phyloP scores from a whole-genome alignment of 2,888 invertebrate species.

The Gymnocheta viridis region DNA sequence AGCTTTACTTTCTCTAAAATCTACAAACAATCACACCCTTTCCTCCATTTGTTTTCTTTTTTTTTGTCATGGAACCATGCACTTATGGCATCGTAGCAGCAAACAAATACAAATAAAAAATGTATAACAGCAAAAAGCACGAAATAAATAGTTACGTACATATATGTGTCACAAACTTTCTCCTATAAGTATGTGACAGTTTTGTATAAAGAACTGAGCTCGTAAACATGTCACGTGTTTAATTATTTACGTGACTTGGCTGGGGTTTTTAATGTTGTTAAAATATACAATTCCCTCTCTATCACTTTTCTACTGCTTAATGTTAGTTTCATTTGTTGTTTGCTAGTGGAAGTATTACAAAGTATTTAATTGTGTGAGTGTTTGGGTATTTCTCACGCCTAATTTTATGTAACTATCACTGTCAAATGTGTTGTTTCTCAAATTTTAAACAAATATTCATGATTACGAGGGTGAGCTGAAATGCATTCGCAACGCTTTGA shows the following conservation, averaged over 20 bases:
- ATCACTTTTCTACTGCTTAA: background rate
- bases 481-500: background rate
- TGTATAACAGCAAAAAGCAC: background rate
- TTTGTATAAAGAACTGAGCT: conserved; percentile 53
- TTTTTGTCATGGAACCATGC: background rate
- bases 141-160: background rate
- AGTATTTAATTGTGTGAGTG: background rate
- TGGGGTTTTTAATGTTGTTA: conserved; percentile 72
- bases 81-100: background rate
- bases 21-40: background rate
- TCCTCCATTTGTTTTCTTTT: background rate
- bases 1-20: conserved; percentile 38
- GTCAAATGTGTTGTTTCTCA: conserved; percentile 29
- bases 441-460: background rate
- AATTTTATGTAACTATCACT: conserved; percentile 65
- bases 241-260: conserved; percentile 83
- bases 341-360: conserved; percentile 3
- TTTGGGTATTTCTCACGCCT: conserved; percentile 57
- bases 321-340: conserved; percentile 23
- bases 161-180: conserved; percentile 37
- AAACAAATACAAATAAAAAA: background rate
- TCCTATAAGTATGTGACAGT: conserved; percentile 41
- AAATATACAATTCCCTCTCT: conserved; percentile 2
- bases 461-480: background rate
- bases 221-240: conserved; percentile 82